Base-by-base conservation (phyloP, 2,888 invertebrate species). In the Pristionchus exspectatus region DNA sequence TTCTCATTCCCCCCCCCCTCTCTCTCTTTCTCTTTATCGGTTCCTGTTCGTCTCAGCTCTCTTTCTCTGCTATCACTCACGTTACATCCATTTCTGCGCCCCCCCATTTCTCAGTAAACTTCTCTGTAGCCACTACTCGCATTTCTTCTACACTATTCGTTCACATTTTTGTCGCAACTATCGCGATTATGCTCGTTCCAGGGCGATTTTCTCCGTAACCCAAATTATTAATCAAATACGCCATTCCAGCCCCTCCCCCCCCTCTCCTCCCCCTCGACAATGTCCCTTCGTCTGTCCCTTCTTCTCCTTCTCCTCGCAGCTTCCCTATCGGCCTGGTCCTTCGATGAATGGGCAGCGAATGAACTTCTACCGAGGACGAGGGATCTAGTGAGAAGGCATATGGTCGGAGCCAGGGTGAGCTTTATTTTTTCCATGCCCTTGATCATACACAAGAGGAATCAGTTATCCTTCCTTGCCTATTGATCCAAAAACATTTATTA, bases 271-370 rank as follows among this genome's bases (percentile, higher is more conserved):
- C 24, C 18, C 56, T 56, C 56, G 33, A 30, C 74, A 24, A 87
- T 87, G 87, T 87, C 87, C 69, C 84, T 59, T 33, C 84, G 84
- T 7, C 59, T 84, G 9, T 69, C 33, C 44, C 24, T 87, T 12
- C 33, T 66, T 21, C 87, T 87, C 66, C 56, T 85, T 38, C 30
- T 59, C 7, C 10, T 44, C 87, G 9, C 69, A 1, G 2, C 69
- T 16, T 7, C 30, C 3, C 4, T 16, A 14, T 14, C n/a, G n/a
- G 66, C 87, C 14, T 87, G 87, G 87, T 87, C 87, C 38, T 87
- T 87, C 69, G 87, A 87, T 21, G 87, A 87, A 30, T 87, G 87
- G 87, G 87, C 87, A 24, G 69, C 54, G 16, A 87, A 87, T 16
- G 87, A 87, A 18, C 2, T 66, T 2, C 69, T 66, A 38, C 87